Percentiles rank a stretch among this genome's conserved stretches.
phyloP scores from a whole-genome alignment of 1,140 invertebrate species.

The Diuraphis noxia region DNA sequence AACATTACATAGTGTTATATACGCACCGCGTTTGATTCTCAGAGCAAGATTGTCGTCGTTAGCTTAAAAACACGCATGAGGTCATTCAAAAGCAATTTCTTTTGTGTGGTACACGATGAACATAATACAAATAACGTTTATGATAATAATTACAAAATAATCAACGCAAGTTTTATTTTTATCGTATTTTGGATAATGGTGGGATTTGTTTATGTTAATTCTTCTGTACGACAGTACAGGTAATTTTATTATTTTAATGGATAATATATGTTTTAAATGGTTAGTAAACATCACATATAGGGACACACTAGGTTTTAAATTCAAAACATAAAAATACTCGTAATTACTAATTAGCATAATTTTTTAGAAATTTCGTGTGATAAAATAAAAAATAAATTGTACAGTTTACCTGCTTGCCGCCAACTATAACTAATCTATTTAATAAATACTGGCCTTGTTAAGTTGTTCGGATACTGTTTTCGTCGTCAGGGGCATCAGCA shows the following conservation, averaged over 20 bases:
- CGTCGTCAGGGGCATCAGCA: neutral
- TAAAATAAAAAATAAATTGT: neutral
- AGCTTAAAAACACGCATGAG: neutral
- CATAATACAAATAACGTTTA: neutral
- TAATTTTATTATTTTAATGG: neutral
- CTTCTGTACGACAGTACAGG: neutral
- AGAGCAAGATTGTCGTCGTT: neutral
- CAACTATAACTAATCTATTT: neutral
- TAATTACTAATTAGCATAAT: slow-evolving; percentile 2
- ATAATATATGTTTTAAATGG: neutral
- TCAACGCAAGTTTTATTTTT: neutral
- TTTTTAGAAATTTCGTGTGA: neutral
- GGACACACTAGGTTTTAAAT: neutral
- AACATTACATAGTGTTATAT: neutral
- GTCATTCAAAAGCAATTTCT: neutral
- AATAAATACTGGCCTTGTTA: neutral
- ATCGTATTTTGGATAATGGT: neutral
- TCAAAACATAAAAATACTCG: neutral
- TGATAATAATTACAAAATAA: slow-evolving; percentile 12
- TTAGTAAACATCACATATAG: neutral
- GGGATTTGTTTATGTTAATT: neutral
- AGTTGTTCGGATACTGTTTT: neutral
- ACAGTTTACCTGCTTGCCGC: neutral
- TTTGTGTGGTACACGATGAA: neutral
- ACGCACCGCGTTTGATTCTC: neutral